Evolutionary conservation across 2,113 vertebrate genomes (phyloP).

Genomic region (Actenoides hombroni): DNA sequence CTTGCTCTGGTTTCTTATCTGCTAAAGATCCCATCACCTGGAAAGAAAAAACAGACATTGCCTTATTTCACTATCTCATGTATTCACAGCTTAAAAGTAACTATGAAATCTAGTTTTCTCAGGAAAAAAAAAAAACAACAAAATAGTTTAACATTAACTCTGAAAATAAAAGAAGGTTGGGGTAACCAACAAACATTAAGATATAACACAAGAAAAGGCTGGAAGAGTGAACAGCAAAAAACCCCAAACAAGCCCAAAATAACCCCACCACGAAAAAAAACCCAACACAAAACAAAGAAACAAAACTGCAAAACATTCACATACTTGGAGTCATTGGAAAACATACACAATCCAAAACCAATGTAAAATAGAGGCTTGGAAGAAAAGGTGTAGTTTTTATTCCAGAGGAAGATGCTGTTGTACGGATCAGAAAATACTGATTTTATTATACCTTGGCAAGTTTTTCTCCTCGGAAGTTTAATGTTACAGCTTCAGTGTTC

Average conservation of each 20-base stretch:
- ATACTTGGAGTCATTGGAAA: neutral
- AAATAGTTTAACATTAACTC: neutral
- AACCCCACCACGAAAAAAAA: no score
- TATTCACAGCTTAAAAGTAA: neutral
- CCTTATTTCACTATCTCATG: no score
- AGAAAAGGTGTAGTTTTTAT: neutral
- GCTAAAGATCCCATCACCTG: conserved; percentile 95
- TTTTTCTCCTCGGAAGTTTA: conserved; percentile 98
- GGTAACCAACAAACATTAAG: neutral
- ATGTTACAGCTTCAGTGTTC: conserved; percentile 94
- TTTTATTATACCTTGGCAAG: conserved; percentile 87
- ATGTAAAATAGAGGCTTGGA: neutral
- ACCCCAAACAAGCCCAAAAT: neutral
- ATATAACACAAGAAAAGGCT: neutral
- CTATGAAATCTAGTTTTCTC: neutral
- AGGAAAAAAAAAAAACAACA: neutral
- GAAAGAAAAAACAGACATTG: neutral
- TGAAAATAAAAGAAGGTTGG: neutral
- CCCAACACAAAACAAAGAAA: neutral
- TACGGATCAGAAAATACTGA: neutral
- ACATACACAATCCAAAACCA: neutral
- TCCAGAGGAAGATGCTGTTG: neutral
- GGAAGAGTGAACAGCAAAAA: neutral
- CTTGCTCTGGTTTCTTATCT: conserved; percentile 91
- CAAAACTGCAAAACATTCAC: neutral